These are phyloP conservation scores for Rugalucina vietnamica DNA, from an alignment of 2,888 invertebrate genomes.

Conservation along the genomic window DNA sequence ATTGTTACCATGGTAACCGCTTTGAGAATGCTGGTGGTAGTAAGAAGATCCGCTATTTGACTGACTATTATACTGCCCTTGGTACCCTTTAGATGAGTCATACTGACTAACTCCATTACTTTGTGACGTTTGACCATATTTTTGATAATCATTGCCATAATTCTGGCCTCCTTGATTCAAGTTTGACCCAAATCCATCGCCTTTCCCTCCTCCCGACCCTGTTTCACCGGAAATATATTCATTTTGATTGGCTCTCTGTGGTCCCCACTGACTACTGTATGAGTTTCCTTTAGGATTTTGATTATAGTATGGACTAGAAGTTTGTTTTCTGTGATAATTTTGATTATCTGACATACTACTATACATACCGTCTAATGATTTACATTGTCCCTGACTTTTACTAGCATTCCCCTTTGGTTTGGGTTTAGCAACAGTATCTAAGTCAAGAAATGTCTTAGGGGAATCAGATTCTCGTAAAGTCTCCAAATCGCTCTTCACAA, in stretches of 20 bases:
- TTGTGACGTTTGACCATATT: not conserved
- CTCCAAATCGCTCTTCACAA: conserved; percentile 54
- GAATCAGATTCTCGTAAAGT: conserved; percentile 55
- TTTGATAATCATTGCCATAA: not conserved
- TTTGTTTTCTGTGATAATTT: not conserved
- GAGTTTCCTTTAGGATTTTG: conserved; percentile 1
- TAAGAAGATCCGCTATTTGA: not conserved
- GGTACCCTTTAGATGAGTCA: conserved; percentile 1
- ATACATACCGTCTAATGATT: not conserved
- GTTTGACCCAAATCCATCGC: not conserved
- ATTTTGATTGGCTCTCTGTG: conserved; percentile 12
- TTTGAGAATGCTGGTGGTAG: conserved; percentile 7
- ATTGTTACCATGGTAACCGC: conserved; percentile 56
- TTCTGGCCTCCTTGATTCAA: not conserved
- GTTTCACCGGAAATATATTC: not conserved
- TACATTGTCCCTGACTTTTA: conserved; percentile 4
- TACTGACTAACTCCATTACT: not conserved
- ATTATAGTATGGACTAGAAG: conserved; percentile 14
- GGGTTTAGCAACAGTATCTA: conserved; percentile 52
- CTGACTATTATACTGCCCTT: not conserved
- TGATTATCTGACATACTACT: conserved; percentile 3
- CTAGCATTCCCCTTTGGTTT: not conserved
- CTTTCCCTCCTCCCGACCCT: not conserved
- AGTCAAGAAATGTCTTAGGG: conserved; percentile 56
- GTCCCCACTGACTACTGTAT: conserved; percentile 3